Evolutionary conservation across 2,113 vertebrate genomes (phyloP).

Genomic region (Cyrtonyx montezumae): DNA sequence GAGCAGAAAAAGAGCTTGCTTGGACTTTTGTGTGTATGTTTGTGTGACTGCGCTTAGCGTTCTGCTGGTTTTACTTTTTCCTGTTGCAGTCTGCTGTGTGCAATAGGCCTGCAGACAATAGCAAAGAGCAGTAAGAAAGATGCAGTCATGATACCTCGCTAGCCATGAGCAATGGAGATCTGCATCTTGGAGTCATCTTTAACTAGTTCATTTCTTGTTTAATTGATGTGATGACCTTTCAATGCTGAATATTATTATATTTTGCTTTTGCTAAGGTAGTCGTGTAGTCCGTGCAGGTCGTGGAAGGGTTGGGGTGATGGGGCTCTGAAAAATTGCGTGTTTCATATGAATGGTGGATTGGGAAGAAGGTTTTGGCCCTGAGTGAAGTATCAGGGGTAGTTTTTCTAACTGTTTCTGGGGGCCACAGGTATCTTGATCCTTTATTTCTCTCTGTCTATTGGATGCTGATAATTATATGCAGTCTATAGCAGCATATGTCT

Average conservation of each 20-base stretch:
- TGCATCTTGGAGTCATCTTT: neutral
- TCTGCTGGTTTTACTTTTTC: neutral
- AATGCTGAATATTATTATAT: fast-evolving
- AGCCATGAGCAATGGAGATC: neutral
- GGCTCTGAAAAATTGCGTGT: neutral
- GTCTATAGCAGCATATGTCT: neutral
- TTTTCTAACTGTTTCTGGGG: neutral
- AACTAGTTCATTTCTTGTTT: neutral
- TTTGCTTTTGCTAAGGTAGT: neutral
- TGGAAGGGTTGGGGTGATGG: neutral
- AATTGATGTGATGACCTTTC: neutral
- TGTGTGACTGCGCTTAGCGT: neutral
- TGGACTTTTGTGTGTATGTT: neutral
- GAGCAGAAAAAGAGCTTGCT: neutral
- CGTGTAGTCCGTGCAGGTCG: fast-evolving
- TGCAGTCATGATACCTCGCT: fast-evolving
- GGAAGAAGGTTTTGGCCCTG: neutral
- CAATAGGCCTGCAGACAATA: neutral
- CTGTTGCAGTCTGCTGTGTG: neutral
- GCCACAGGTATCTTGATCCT: neutral
- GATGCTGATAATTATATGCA: neutral
- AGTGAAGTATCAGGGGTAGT: neutral
- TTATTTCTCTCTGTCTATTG: neutral
- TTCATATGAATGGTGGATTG: neutral
- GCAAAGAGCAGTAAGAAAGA: neutral